phyloP scores from a whole-genome alignment of 2,888 invertebrate genomes.

The Aelia acuminata region DNA sequence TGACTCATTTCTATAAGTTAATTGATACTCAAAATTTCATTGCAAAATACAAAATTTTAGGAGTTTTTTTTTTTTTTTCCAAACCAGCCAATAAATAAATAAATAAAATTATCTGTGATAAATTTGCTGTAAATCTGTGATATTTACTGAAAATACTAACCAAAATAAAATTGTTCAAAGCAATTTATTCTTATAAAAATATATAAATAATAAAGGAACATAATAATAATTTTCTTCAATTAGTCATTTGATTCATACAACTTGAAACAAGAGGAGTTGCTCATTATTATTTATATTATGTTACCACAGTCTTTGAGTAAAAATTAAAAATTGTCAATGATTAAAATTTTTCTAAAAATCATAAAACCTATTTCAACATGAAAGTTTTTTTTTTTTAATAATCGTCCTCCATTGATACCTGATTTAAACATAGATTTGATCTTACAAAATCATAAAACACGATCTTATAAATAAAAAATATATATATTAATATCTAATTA shows the following conservation, averaged over 20 bases:
- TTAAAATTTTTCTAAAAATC: background rate
- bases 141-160: background rate
- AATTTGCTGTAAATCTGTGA: no score
- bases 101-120: background rate
- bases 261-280: background rate
- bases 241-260: background rate
- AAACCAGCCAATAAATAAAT: background rate
- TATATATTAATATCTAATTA: constrained; percentile 43
- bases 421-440: constrained; percentile 26
- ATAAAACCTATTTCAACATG: background rate
- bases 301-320: constrained; percentile 28
- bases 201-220: constrained; percentile 41
- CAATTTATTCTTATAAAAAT: constrained; percentile 29
- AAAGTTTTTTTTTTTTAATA: background rate
- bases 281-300: background rate
- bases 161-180: background rate
- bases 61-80: no score
- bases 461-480: constrained; percentile 28
- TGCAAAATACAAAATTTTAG: no score
- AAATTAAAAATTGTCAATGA: background rate
- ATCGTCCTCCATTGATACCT: background rate
- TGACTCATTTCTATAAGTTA: no score
- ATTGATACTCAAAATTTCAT: no score
- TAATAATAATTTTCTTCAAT: background rate
- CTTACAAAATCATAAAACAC: constrained; percentile 25